A percentile compares a stretch with the other conserved stretches of the same genome.
phyloP scores from a whole-genome alignment of 2,888 invertebrate species.

The Plagiodera versicolora region DNA sequence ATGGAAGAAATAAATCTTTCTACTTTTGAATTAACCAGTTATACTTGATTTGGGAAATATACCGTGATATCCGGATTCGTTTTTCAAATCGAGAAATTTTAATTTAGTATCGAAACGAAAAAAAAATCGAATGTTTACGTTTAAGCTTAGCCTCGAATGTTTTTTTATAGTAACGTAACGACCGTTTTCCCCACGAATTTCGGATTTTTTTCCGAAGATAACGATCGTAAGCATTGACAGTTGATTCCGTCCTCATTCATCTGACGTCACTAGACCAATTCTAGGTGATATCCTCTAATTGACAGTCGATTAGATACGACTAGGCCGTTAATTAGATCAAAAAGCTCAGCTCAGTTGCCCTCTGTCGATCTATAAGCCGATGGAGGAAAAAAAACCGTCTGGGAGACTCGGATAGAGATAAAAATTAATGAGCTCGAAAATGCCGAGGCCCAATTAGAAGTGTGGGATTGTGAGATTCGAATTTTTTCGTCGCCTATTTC shows the following conservation, averaged over 20 bases:
- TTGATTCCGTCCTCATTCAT: not conserved
- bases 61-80: too few relatives aligned
- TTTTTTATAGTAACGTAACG: too few relatives aligned
- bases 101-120: too few relatives aligned
- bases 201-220: not conserved
- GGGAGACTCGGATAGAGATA: conserved; percentile 43
- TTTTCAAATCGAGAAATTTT: too few relatives aligned
- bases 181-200: too few relatives aligned
- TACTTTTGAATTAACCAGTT: too few relatives aligned
- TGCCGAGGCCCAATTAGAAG: conserved; percentile 46
- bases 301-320: conserved; percentile 53
- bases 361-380: conserved; percentile 13
- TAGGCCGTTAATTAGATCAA: conserved; percentile 45
- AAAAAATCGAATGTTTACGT: too few relatives aligned
- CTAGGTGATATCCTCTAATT: conserved; percentile 48
- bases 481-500: conserved; percentile 20
- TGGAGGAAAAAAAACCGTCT: conserved; percentile 36
- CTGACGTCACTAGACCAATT: conserved; percentile 39
- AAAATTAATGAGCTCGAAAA: conserved; percentile 50
- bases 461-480: conserved; percentile 33
- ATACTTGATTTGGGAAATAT: too few relatives aligned
- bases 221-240: not conserved
- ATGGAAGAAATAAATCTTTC: too few relatives aligned
- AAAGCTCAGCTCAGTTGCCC: conserved; percentile 33
- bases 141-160: too few relatives aligned